Percentiles rank a stretch among this genome's conserved stretches.
These are phyloP conservation scores for Himalopsyche kuldschensis DNA, from an alignment of 2,888 invertebrate species.

Conservation along the genomic window DNA sequence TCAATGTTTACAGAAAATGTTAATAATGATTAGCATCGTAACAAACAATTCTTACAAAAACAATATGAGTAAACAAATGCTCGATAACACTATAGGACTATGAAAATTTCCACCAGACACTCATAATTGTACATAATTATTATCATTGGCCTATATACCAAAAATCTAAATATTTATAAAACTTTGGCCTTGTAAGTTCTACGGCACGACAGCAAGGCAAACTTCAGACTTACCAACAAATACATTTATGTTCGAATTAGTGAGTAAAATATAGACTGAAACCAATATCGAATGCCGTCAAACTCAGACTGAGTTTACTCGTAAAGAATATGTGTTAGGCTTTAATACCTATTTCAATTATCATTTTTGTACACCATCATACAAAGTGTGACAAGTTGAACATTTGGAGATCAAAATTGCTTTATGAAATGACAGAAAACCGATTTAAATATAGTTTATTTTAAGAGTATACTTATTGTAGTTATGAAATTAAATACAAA, in stretches of 20 bases:
- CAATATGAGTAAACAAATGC: slow-evolving; percentile 7
- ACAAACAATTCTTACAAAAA: not conserved
- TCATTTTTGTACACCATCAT: not conserved
- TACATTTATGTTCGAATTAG: slow-evolving; percentile 3
- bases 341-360: not conserved
- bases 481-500: not conserved
- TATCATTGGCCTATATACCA: slow-evolving; percentile 12
- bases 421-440: not conserved
- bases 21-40: not conserved
- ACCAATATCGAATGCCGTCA: not conserved
- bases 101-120: slow-evolving; percentile 19
- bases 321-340: not conserved
- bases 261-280: not conserved
- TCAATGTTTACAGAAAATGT: not conserved
- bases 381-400: not conserved
- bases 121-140: slow-evolving; percentile 10
- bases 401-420: not conserved
- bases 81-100: slow-evolving; percentile 13
- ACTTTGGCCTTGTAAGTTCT: slow-evolving; percentile 19
- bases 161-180: slow-evolving; percentile 18
- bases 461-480: not conserved
- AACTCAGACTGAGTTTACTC: not conserved
- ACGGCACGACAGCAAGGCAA: slow-evolving; percentile 24
- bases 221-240: slow-evolving; percentile 28
- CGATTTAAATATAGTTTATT: not conserved